A percentile compares a stretch with the other conserved stretches of the same genome.
Evolutionary conservation across 1,140 invertebrate genomes (phyloP).

Genomic region (Pissodes strobi): DNA sequence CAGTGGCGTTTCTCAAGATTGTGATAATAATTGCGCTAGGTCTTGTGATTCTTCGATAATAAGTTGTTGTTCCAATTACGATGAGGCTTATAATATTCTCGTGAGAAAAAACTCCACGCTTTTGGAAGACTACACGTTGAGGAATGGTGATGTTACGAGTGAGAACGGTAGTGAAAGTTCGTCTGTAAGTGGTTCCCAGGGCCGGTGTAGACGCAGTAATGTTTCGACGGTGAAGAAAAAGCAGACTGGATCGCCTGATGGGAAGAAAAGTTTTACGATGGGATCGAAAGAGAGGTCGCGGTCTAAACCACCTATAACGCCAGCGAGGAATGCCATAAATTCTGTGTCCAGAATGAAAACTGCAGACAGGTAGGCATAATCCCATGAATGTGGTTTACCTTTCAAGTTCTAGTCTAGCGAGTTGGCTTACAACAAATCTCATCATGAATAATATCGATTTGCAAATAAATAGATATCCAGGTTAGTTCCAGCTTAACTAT

Average conservation of each 20-base stretch:
- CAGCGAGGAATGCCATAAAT: slow-evolving; percentile 52
- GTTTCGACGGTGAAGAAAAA: slow-evolving; percentile 52
- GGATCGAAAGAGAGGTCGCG: slow-evolving; percentile 45
- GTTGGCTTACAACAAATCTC: no score
- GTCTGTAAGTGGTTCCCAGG: slow-evolving; percentile 62
- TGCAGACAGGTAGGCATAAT: slow-evolving; percentile 43
- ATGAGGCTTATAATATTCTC: slow-evolving; percentile 62
- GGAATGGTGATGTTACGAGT: slow-evolving; percentile 63
- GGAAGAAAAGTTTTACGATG: slow-evolving; percentile 52
- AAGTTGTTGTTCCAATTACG: slow-evolving; percentile 73
- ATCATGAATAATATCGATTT: no score
- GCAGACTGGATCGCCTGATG: not conserved
- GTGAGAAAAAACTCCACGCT: slow-evolving; percentile 58
- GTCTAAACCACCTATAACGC: slow-evolving; percentile 56
- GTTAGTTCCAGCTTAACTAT: no score
- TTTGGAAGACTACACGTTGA: slow-evolving; percentile 54
- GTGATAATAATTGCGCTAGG: slow-evolving; percentile 58
- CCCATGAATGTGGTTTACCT: no score
- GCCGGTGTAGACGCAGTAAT: slow-evolving; percentile 42
- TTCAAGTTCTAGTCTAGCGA: no score
- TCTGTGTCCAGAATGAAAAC: slow-evolving; percentile 60
- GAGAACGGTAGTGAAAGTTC: slow-evolving; percentile 77
- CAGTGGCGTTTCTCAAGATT: slow-evolving; percentile 68
- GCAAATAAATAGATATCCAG: no score
- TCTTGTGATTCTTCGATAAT: slow-evolving; percentile 77